Conservation (phyloP, 2,888 invertebrate species). For the Podotricha telesiphe region DNA sequence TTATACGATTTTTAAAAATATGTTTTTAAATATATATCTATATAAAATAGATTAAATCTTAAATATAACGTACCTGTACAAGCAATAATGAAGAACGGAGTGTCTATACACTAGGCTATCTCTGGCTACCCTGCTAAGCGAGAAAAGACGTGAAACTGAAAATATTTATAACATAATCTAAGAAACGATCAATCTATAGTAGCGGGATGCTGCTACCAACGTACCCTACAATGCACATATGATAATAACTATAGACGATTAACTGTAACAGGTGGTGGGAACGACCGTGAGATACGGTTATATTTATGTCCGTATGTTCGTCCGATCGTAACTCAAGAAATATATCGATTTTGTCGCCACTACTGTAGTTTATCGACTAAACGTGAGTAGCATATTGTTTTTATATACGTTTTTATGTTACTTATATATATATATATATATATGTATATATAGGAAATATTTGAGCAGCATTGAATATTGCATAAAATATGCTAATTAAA, state of each 20-base stretch:
- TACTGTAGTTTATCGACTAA: conserved; percentile 53
- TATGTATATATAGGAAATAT: background rate
- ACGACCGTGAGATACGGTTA: conserved; percentile 73
- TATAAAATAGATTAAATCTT: too few relatives aligned
- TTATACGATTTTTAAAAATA: too few relatives aligned
- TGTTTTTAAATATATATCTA: too few relatives aligned
- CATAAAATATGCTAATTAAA: too few relatives aligned
- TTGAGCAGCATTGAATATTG: too few relatives aligned
- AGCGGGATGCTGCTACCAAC: conserved; percentile 18
- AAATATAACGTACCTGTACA: too few relatives aligned
- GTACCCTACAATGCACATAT: conserved; percentile 24
- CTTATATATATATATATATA: conserved; percentile 8
- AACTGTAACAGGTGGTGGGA: conserved; percentile 72
- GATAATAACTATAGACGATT: conserved; percentile 67
- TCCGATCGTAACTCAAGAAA: conserved; percentile 57
- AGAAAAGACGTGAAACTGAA: too few relatives aligned
- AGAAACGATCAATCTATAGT: conserved; percentile 6
- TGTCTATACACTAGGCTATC: too few relatives aligned
- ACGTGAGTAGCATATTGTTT: conserved; percentile 49
- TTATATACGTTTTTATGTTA: conserved; percentile 44
- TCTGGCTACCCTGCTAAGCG: too few relatives aligned
- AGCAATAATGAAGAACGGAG: too few relatives aligned
- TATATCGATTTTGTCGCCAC: conserved; percentile 52
- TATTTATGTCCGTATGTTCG: conserved; percentile 67
- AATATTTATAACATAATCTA: background rate